Evolutionary conservation across 2,113 vertebrate genomes (phyloP).

Genomic region (Xiphophorus hellerii): DNA sequence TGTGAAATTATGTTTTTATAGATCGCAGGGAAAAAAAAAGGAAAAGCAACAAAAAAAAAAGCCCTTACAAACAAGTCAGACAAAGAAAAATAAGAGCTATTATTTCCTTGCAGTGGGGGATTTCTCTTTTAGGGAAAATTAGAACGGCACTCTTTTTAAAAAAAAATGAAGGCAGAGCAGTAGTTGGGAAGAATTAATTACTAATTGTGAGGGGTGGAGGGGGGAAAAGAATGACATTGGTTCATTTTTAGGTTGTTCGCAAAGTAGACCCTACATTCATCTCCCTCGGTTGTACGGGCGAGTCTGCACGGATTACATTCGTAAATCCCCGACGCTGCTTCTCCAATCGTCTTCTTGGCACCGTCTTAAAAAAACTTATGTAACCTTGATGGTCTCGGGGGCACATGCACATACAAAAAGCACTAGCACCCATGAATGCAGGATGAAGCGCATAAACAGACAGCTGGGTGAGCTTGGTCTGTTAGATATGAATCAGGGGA

Average conservation of each 20-base stretch:
- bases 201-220: background rate
- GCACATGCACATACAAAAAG: slow-evolving; percentile 19
- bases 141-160: slow-evolving; percentile 7
- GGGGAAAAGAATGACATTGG: slow-evolving; percentile 2
- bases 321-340: slow-evolving; percentile 57
- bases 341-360: slow-evolving; percentile 35
- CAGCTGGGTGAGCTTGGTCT: slow-evolving; percentile 34
- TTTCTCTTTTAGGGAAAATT: slow-evolving; percentile 48
- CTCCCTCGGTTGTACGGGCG: slow-evolving; percentile 30
- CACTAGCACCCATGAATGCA: slow-evolving; percentile 8
- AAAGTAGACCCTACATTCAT: slow-evolving; percentile 52
- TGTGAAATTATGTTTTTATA: slow-evolving; percentile 73
- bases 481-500: slow-evolving; percentile 32
- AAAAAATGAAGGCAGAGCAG: slow-evolving; percentile 47
- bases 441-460: slow-evolving; percentile 24
- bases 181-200: slow-evolving; percentile 55
- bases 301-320: slow-evolving; percentile 53
- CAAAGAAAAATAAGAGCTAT: slow-evolving; percentile 49
- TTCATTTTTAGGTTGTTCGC: slow-evolving; percentile 40
- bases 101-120: slow-evolving; percentile 61
- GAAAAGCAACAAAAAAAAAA: background rate
- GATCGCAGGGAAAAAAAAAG: slow-evolving; percentile 36
- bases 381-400: slow-evolving; percentile 12
- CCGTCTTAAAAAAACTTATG: slow-evolving; percentile 39
- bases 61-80: slow-evolving; percentile 55